Evolutionary conservation across 2,888 invertebrate species (phyloP).

Genomic region (Reticulitermes lucifugus): DNA sequence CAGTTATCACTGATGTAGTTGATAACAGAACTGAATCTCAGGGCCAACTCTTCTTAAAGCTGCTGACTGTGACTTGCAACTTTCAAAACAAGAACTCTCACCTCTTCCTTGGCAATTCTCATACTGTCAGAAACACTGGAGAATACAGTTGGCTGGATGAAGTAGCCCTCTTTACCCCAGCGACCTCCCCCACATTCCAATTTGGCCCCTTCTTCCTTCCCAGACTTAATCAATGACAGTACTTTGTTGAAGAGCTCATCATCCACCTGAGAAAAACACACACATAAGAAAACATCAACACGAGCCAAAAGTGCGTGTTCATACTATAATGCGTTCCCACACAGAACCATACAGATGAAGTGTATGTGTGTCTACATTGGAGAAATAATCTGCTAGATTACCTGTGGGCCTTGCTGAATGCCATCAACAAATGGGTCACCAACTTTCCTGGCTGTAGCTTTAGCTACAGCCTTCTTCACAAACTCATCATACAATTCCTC

Average conservation of each 20-base stretch:
- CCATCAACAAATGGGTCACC: constrained; percentile 82
- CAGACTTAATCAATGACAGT: constrained; percentile 78
- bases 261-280: constrained; percentile 69
- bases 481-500: constrained; percentile 88
- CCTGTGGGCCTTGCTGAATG: constrained; percentile 85
- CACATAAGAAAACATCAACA: not conserved
- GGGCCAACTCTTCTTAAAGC: not conserved
- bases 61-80: not conserved
- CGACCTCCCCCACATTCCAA: constrained; percentile 81
- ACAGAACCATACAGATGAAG: too few relatives aligned
- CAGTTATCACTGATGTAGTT: too few relatives aligned
- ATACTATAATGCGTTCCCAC: too few relatives aligned
- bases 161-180: constrained; percentile 77
- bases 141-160: constrained; percentile 82
- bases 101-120: constrained; percentile 82
- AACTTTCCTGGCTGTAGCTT: constrained; percentile 78
- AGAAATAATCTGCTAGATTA: constrained; percentile 58
- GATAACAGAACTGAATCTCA: too few relatives aligned
- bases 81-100: constrained; percentile 57
- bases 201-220: constrained; percentile 83
- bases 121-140: constrained; percentile 81
- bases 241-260: constrained; percentile 81
- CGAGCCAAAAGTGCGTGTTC: too few relatives aligned
- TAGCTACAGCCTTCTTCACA: constrained; percentile 76
- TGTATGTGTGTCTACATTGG: too few relatives aligned